Conservation (phyloP, 1,140 invertebrate species). For the Cheumatopsyche charites region DNA sequence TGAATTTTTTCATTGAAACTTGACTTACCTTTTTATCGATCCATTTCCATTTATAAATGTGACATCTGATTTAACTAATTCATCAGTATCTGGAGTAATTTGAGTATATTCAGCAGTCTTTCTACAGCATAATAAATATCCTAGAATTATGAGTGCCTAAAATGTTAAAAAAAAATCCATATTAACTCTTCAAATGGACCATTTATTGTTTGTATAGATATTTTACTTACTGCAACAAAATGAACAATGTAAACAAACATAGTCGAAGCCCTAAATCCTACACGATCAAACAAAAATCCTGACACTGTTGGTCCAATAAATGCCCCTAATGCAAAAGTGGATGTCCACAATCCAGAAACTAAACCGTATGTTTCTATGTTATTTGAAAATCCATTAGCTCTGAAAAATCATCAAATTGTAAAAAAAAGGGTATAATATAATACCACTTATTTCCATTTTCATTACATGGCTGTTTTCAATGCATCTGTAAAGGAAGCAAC, state of each 20-base stretch:
- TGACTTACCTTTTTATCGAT: conserved; percentile 39
- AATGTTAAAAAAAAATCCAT: background rate
- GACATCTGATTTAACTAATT: conserved; percentile 31
- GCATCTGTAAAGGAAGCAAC: conserved; percentile 83
- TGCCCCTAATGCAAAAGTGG: conserved; percentile 83
- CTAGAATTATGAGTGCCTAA: conserved; percentile 40
- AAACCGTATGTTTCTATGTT: conserved; percentile 83
- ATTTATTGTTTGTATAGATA: background rate
- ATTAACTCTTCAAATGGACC: background rate
- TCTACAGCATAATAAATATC: conserved; percentile 34
- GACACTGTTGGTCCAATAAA: conserved; percentile 82
- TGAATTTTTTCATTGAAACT: background rate
- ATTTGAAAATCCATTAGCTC: conserved; percentile 75
- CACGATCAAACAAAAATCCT: conserved; percentile 75
- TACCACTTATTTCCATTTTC: conserved; percentile 51
- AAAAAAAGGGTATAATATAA: background rate
- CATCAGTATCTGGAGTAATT: conserved; percentile 11
- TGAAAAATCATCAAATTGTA: conserved; percentile 54
- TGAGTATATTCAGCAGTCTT: conserved; percentile 8
- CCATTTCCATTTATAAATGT: conserved; percentile 37
- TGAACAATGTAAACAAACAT: conserved; percentile 75
- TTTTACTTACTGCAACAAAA: conserved; percentile 67
- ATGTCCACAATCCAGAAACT: conserved; percentile 85
- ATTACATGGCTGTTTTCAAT: conserved; percentile 75
- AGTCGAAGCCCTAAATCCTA: conserved; percentile 73